Evolutionary conservation across 2,113 vertebrate species (phyloP), one percentile per base, ranked within the genome.

Genomic region (Callipepla squamata): DNA sequence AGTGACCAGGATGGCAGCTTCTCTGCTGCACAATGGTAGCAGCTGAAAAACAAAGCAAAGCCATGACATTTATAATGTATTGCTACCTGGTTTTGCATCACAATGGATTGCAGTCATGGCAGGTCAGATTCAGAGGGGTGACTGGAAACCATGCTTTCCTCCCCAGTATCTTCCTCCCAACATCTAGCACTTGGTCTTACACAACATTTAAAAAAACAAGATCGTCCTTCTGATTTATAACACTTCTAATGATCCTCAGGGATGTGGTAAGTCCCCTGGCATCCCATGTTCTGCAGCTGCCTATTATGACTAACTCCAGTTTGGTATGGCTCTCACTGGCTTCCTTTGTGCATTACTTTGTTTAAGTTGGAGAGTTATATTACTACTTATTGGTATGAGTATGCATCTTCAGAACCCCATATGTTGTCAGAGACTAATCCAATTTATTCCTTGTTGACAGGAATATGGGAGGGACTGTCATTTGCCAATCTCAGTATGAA

Each of bases 401-500:
- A 94, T 93, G 88, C 80, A 63, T 88, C 92, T 92, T 92, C 82
- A 82, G 82, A 94, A 84, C 9, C 9, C 65, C 85, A 86, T 86
- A 90, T 36, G 2, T 69, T 95, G 89, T 74, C 89, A 94, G 77
- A 92, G 89, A 79, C 66, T 92, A 96, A 95, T 95, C 76, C 83
- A 84, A 90, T 96, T 93, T 94, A 57, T 86, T 93, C 92, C 88
- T 95, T 94, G 89, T 79, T 95, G 95, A 96, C 91, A 96, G 70
- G 91, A 91, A 90, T 86, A 94, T 81, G 85, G 92, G 91, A 94
- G 85, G 75, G 76, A 84, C 82, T 94, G 92, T 91, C 94, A 88
- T 88, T 94, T 89, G 79, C 63, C 80, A 79, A 85, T 91, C 61
- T 91, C 82, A 47, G 50, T 67, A 89, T 81, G 59, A 82, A 93